Evolutionary conservation across 64 coral and sea anemone genomes (phyloP), one percentile per base, ranked within the genome.

Genomic region (Orbicella faveolata): DNA sequence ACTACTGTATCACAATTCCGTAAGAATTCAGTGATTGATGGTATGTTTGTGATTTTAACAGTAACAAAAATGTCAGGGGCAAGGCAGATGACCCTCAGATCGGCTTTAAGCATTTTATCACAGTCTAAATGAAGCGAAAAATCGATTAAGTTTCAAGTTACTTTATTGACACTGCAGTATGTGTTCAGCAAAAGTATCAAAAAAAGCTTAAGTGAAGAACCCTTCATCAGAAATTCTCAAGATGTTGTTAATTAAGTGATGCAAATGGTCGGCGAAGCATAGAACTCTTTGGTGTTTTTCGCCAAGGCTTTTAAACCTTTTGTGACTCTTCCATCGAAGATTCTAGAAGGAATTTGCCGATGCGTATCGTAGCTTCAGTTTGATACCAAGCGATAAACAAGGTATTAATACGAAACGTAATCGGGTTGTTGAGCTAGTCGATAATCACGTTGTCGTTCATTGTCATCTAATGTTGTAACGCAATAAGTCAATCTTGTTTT

Each of bases 341-440:
- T 85, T 85, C 82, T 70, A 85, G 82, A 85, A 85, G 82, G 82
- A 72, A 85, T 85, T 68, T 72, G 64, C 19, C 36, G 64, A 85
- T 85, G 65, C 63, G 65, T 72, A 70, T 85, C 37, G 63, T n/a
- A 19, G 39, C 33, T 51, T 66, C 21, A 18, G 82, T 16, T 11
- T 7, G 34, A 63, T 61, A 36, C 34, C 3, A 6, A 6, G 44
- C 44, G 79, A 81, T 81, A 81, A 81, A 81, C 21, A 62, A 34
- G 55, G 33, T 63, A 81, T 81, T 81, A 4, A 78, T 52, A 78
- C 41, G 37, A 78, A 20, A 51, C 41, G 8, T 78, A 10, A 53
- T 51, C 36, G 44, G 75, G 3, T 52, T 26, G 67, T 33, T 26
- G 67, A 70, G 67, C 67, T n/a, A 25, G 67, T 70, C 67, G 67